These are phyloP conservation scores for Ametastegia equiseti DNA, from an alignment of 2,888 invertebrate species.

Conservation along the genomic window DNA sequence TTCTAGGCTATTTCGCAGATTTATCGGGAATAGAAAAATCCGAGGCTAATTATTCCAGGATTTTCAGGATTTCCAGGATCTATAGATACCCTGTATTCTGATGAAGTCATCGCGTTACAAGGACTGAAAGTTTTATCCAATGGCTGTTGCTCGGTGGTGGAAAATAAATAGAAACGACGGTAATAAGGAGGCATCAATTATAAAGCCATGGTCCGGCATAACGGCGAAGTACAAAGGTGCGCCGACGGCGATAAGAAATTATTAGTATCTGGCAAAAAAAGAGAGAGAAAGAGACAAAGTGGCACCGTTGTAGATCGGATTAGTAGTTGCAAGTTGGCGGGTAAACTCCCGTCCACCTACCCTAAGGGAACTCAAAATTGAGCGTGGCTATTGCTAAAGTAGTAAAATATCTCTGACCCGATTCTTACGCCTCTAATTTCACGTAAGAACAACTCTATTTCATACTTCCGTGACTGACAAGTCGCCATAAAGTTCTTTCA, in stretches of 20 bases:
- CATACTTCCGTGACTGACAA: neutral
- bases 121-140: neutral
- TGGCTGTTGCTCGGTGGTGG: neutral
- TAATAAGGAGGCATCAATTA: slow-evolving; percentile 49
- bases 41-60: no score
- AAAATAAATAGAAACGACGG: slow-evolving; percentile 8
- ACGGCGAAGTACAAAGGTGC: neutral
- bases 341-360: neutral
- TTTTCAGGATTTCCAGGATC: no score
- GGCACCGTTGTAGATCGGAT: slow-evolving; percentile 23
- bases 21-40: no score
- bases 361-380: neutral
- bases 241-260: slow-evolving; percentile 29
- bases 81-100: neutral
- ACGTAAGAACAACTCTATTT: neutral
- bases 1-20: no score
- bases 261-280: slow-evolving; percentile 34
- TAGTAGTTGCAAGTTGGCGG: neutral
- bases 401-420: neutral
- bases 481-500: neutral
- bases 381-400: slow-evolving; percentile 10
- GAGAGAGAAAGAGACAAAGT: slow-evolving; percentile 46
- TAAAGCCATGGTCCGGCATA: neutral
- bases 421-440: neutral
- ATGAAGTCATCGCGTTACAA: neutral